Conservation (phyloP, 2,113 vertebrate species). For the Gobiocypris rarus region DNA sequence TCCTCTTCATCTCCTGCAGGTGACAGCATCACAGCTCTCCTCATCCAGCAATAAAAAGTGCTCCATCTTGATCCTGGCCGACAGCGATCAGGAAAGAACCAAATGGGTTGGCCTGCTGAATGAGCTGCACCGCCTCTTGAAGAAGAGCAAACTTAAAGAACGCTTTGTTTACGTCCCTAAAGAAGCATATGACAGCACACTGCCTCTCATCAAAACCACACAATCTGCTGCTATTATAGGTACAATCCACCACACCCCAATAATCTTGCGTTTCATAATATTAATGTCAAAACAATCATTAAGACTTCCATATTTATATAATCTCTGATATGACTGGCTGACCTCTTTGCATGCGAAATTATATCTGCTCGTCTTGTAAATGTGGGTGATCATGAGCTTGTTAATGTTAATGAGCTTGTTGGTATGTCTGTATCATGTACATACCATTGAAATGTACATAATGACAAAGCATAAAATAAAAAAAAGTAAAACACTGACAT, state of each 20-base stretch:
- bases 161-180: constrained; percentile 96
- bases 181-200: constrained; percentile 96
- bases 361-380: not conserved
- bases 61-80: constrained; percentile 93
- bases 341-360: not conserved
- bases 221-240: constrained; percentile 95
- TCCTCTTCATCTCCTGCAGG: constrained; percentile 72
- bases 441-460: no score
- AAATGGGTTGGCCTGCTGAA: constrained; percentile 96
- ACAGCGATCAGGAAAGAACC: constrained; percentile 92
- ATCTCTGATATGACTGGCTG: not conserved
- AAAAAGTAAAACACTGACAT: no score
- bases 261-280: not conserved
- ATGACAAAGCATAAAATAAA: no score
- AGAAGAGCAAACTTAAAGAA: constrained; percentile 98
- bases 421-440: no score
- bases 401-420: no score
- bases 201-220: constrained; percentile 97
- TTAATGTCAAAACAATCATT: not conserved
- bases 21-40: constrained; percentile 93
- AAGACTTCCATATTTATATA: not conserved
- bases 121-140: constrained; percentile 94
- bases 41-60: constrained; percentile 88
- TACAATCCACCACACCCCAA: constrained; percentile 50
- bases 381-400: no score